Evolutionary conservation across 2,113 vertebrate genomes (phyloP).

Genomic region (Taurulus bubalis): DNA sequence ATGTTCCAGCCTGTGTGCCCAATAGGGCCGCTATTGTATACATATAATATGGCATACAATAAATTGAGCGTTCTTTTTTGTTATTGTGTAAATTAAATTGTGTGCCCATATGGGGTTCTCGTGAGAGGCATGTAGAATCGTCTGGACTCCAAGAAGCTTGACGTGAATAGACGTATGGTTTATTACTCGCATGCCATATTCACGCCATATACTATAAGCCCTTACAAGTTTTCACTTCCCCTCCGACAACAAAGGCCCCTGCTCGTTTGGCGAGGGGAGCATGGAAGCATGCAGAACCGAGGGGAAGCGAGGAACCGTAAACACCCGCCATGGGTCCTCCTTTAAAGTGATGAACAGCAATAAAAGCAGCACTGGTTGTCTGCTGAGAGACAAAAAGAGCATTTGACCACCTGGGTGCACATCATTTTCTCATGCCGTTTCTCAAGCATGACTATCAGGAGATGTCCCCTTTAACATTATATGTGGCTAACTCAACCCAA

Average conservation of each 20-base stretch:
- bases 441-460: slow-evolving; percentile 74
- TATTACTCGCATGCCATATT: slow-evolving; percentile 59
- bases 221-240: slow-evolving; percentile 60
- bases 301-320: slow-evolving; percentile 80
- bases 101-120: slow-evolving; percentile 51
- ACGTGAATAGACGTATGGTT: slow-evolving; percentile 50
- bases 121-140: slow-evolving; percentile 22
- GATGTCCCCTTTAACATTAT: slow-evolving; percentile 60
- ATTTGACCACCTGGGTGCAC: slow-evolving; percentile 78
- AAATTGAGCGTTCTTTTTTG: slow-evolving; percentile 48
- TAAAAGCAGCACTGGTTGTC: slow-evolving; percentile 76
- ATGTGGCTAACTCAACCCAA: slow-evolving; percentile 58
- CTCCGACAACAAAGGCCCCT: slow-evolving; percentile 57
- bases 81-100: slow-evolving; percentile 61
- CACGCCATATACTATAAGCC: slow-evolving; percentile 57
- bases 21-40: slow-evolving; percentile 50
- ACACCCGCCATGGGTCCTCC: slow-evolving; percentile 81
- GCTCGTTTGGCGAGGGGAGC: slow-evolving; percentile 57
- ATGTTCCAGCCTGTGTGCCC: slow-evolving; percentile 64
- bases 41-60: slow-evolving; percentile 63
- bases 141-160: slow-evolving; percentile 29
- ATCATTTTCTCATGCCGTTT: slow-evolving; percentile 74
- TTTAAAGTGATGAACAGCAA: slow-evolving; percentile 79
- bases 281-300: slow-evolving; percentile 66
- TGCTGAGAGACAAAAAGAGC: slow-evolving; percentile 78